Conservation (phyloP, 2,888 invertebrate species). For the Hypolimnas misippus region DNA sequence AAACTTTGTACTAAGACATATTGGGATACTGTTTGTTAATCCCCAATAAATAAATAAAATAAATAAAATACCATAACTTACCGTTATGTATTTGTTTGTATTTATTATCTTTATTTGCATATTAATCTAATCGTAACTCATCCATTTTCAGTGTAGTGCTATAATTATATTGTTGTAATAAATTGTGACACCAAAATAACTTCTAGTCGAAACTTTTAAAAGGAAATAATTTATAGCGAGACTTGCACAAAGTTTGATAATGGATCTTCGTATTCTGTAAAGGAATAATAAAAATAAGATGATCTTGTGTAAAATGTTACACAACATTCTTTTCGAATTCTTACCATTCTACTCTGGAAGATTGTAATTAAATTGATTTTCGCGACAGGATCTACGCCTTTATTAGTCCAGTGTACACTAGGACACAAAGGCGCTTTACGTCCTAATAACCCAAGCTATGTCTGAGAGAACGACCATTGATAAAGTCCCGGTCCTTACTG, state of each 20-base stretch:
- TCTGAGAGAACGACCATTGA: conserved; percentile 39
- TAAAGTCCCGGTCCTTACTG: conserved; percentile 29
- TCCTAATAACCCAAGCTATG: conserved; percentile 55
- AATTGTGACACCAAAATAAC: conserved; percentile 9
- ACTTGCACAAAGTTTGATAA: conserved; percentile 1
- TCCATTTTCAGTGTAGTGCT: neutral
- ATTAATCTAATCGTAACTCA: too few relatives aligned
- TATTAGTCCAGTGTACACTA: conserved; percentile 46
- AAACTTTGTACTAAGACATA: too few relatives aligned
- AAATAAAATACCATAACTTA: too few relatives aligned
- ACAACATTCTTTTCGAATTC: neutral
- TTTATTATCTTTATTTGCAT: too few relatives aligned
- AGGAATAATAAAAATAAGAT: neutral
- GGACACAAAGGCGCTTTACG: conserved; percentile 45
- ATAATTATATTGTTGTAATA: neutral
- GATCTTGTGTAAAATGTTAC: neutral
- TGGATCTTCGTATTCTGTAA: neutral
- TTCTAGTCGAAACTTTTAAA: conserved; percentile 2
- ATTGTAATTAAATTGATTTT: conserved; percentile 59
- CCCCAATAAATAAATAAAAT: too few relatives aligned
- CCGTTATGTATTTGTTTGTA: too few relatives aligned
- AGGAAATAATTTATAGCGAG: conserved; percentile 4
- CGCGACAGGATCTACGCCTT: conserved; percentile 45
- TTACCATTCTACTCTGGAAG: conserved; percentile 38
- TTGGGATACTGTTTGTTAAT: too few relatives aligned